Percentiles rank a stretch among this genome's conserved stretches.
Conservation (phyloP, 2,113 vertebrate genomes). For the Cichladusa arquata region DNA sequence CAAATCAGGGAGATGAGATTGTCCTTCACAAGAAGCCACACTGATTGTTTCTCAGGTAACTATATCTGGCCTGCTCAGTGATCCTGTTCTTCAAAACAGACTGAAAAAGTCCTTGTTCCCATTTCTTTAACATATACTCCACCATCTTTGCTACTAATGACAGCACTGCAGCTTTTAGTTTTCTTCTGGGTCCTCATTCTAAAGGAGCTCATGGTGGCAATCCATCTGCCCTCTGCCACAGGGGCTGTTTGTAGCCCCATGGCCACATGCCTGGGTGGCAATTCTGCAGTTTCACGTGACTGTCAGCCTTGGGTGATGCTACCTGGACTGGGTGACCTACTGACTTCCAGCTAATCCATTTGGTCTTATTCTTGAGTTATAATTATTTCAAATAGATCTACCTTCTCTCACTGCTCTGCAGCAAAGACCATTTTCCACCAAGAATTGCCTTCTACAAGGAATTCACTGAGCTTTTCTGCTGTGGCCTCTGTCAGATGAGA, state of each 20-base stretch:
- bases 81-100: not conserved
- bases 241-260: not conserved
- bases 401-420: not conserved
- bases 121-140: not conserved
- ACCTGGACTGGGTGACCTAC: not conserved
- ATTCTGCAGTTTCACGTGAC: not conserved
- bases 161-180: not conserved
- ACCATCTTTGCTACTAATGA: not conserved
- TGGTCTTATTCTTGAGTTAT: not conserved
- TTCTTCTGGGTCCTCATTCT: not conserved
- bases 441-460: not conserved
- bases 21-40: not conserved
- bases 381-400: not conserved
- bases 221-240: not conserved
- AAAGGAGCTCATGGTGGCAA: not conserved
- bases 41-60: not conserved
- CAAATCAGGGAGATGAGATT: not conserved
- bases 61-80: not conserved
- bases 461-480: not conserved
- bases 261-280: not conserved
- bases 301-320: not conserved
- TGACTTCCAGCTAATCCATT: not conserved
- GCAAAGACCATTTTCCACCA: not conserved
- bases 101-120: not conserved
- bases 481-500: not conserved